Evolutionary conservation across 2,113 vertebrate genomes (phyloP), one percentile per base, ranked within the genome.

Genomic region (Sceloporus tristichus): DNA sequence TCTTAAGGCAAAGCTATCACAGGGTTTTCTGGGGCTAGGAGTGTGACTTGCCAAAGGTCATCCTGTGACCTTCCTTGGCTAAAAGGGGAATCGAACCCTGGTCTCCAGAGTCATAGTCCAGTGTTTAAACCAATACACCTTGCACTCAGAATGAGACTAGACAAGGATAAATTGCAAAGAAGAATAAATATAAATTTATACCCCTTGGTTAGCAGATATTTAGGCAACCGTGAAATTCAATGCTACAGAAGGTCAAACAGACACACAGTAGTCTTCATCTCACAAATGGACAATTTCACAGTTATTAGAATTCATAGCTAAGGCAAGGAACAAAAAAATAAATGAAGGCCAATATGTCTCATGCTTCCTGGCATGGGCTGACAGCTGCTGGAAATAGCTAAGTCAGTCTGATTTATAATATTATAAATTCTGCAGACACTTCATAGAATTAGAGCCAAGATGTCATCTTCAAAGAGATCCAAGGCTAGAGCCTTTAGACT

Each of bases 151-250:
- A 29, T 89, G 48, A 82, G 68, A 68, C 19, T 10, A 5, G 80
- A 88, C 82, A 88, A 70, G 71, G 48, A 91, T 82, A 89, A 88
- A 83, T 25, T 9, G 3, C 48, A 82, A 87, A n/a, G 13, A 81
- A 11, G 18, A 48, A 23, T 71, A 71, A 59, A 86, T 82, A 40
- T 38, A 59, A 25, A 14, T 62, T 19, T 62, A 48, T 53, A 21
- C 75, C n/a, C 34, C 70, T 78, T 38, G 42, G 27, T 59, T 83
- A 78, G 82, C 3, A 5, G 18, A 42, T 56, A 25, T 42, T 68
- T 71, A 62, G 29, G 85, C 76, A 90, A n/a, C 0, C 0, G 0
- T 87, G 74, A 76, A 88, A 42, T 1, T 66, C 40, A 27, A 13
- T 85, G 34, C 68, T 83, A 18, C 54, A 75, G 66, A 89, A 81